Evolutionary conservation across 2,113 vertebrate species (phyloP), one percentile per base, ranked within the genome.

Genomic region (Psophia crepitans): DNA sequence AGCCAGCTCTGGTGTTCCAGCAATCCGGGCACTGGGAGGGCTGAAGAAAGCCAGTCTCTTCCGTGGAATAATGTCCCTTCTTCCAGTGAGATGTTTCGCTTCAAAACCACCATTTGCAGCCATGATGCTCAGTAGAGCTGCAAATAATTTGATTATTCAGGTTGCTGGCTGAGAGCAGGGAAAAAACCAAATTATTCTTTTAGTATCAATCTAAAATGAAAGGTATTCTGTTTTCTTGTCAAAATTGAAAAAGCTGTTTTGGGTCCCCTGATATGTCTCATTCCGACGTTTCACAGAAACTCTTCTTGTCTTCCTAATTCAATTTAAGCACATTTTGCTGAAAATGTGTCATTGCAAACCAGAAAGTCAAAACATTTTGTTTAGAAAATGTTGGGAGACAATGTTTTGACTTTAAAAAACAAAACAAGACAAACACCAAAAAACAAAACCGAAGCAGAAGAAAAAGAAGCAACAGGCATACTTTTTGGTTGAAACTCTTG

Each of bases 351-450:
- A 91, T 77, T 91, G 93, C 78, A 93, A 94, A 96, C 46, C 92
- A 90, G 61, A 91, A 91, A 96, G 87, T 95, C 93, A 94, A 96
- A 96, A 94, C 82, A 91, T 88, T 96, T 95, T 96, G 87, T 95
- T 95, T 93, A 83, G 78, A 87, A 91, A 86, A 79, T 76, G 78
- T 80, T 83, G 91, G 94, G 95, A 93, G 57, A 57, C 63, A 91
- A 41, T 95, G 71, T 93, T 97, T 93, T 96, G 96, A 96, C 96
- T 94, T 46, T 3, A 75, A 61, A 20, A 6, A 63, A 70, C 70
- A 87, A 60, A 70, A n/a, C n/a, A n/a, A n/a, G n/a, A n/a, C n/a
- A n/a, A 69, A 28, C 26, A 53, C 26, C 49, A 90, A 60, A 74
- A 69, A 8, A 6, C 26, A 22, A 13, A 56, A 64, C 58, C 37